phyloP scores from a whole-genome alignment of 2,888 invertebrate genomes.

The Mesoligia furuncula region DNA sequence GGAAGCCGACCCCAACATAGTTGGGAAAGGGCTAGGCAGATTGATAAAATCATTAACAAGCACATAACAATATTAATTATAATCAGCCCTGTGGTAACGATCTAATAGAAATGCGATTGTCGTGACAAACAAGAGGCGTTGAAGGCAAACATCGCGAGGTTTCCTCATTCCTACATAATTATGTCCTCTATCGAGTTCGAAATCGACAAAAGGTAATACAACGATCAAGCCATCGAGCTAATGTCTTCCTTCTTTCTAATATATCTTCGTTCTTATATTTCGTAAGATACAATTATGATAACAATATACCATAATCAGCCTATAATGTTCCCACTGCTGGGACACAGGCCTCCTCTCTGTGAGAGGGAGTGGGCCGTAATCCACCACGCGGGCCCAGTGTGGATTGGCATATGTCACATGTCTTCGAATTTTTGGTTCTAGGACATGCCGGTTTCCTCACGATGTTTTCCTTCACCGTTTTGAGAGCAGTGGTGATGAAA shows the following conservation, averaged over 20 bases:
- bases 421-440: too few species aligned
- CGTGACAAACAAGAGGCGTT: conserved; percentile 54
- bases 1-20: not conserved
- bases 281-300: not conserved
- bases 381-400: too few species aligned
- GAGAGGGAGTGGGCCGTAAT: too few species aligned
- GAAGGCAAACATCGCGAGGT: conserved; percentile 55
- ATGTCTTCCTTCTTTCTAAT: too few species aligned
- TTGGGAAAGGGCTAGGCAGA: not conserved
- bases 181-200: conserved; percentile 20
- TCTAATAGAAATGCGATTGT: conserved; percentile 53
- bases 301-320: too few species aligned
- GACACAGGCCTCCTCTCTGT: too few species aligned
- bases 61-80: conserved; percentile 29
- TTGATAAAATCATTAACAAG: not conserved
- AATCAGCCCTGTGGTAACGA: conserved; percentile 22
- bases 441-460: too few species aligned
- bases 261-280: not conserved
- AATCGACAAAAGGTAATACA: conserved; percentile 29
- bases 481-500: too few species aligned
- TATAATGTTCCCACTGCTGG: too few species aligned
- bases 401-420: too few species aligned
- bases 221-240: not conserved
- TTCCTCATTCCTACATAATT: conserved; percentile 60
- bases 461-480: too few species aligned